Base-by-base conservation (phyloP, 1,140 invertebrate genomes). In the Araneus ventricosus region DNA sequence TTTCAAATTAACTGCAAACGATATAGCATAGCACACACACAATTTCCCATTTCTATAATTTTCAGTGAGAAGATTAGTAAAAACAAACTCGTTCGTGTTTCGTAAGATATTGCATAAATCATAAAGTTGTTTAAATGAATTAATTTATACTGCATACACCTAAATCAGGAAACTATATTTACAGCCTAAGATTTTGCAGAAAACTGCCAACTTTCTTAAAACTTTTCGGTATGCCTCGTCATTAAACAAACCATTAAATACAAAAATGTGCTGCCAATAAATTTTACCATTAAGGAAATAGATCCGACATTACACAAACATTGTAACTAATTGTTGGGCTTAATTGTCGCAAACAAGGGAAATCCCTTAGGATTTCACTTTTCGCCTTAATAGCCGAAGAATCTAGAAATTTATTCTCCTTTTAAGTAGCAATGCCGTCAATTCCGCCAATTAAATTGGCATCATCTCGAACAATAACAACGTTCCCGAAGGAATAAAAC, bases 391-490 rank as follows among this genome's bases (percentile, higher is more conserved):
- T 75, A 75, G 67, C 30, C 30, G 8, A 30, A 34, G 30, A 30
- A 20, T 75, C 17, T 17, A 30, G 30, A 75, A 75, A 75, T 17
- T 75, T 30, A 75, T 75, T 75, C 67, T 30, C 27, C 30, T 75
- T 70, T 34, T 34, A 75, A 75, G 67, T 34, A 75, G 10, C 14
- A 34, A 20, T 34, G 14, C 67, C 30, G 67, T 30, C 27, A 75
- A 75, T 75, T 75, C 67, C 30, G 67, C 67, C 67, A 75, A 75
- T 75, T 75, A 75, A 75, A 75, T 75, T 75, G 10, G 27, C 17
- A 75, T 75, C 67, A 34, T 75, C 30, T 75, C 27, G 17, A 75
- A 75, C 67, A 30, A 75, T 75, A 34, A 75, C 34, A 75, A 27
- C 67, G 30, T 75, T 75, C 27, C 67, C 67, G 27, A 30, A 17